phyloP scores from a whole-genome alignment of 2,113 vertebrate genomes.

The Lanius ludovicianus region DNA sequence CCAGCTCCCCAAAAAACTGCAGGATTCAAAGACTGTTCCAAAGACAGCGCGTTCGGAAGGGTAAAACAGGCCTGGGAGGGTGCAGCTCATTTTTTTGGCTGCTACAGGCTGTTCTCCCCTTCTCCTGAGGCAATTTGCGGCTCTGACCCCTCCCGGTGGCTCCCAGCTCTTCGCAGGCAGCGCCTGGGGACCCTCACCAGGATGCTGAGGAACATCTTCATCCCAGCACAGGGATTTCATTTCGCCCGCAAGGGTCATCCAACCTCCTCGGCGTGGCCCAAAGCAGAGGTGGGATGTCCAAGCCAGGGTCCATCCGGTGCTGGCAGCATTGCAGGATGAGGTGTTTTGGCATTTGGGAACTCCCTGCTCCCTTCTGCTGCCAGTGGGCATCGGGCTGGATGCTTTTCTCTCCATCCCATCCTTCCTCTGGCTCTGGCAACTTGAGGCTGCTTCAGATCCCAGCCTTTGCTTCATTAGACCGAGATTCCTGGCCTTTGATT shows the following conservation, averaged over 20 bases:
- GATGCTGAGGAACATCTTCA: not conserved
- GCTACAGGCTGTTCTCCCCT: not conserved
- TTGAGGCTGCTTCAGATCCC: not conserved
- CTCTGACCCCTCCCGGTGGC: not conserved
- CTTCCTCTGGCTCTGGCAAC: not conserved
- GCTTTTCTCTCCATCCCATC: not conserved
- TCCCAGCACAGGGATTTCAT: not conserved
- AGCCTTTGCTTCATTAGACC: not conserved
- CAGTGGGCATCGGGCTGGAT: not conserved
- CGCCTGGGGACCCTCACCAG: accelerated
- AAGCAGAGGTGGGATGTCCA: not conserved
- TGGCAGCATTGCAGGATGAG: not conserved
- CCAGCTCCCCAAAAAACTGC: not conserved
- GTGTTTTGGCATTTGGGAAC: not conserved
- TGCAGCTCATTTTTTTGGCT: accelerated
- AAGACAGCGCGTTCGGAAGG: not conserved
- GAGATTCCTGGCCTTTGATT: not conserved
- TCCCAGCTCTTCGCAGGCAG: not conserved
- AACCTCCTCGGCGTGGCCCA: accelerated
- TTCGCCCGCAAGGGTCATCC: not conserved
- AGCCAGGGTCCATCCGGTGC: accelerated
- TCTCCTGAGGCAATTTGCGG: accelerated
- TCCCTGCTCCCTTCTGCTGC: not conserved
- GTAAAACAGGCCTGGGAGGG: not conserved
- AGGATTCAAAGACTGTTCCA: too few species aligned